These are phyloP conservation scores for Pristionchus japonicus DNA, from an alignment of 2,888 invertebrate species.

Conservation along the genomic window DNA sequence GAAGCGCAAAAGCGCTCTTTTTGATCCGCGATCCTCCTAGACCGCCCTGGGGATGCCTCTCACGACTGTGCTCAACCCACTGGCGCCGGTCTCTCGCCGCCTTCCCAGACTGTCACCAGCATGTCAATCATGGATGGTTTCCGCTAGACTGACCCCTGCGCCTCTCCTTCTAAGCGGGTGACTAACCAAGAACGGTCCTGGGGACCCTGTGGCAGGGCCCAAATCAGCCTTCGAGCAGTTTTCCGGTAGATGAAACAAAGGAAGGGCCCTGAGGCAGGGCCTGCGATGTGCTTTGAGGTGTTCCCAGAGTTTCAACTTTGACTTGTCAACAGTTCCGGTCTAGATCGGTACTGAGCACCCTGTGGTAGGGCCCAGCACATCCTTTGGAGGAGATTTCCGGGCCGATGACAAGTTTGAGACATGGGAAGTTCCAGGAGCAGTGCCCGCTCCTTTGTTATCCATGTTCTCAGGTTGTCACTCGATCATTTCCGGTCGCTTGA, in stretches of 20 bases:
- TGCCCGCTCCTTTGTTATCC: too few relatives aligned
- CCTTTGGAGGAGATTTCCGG: too few relatives aligned
- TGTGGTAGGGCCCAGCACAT: background rate
- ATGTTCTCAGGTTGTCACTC: too few relatives aligned
- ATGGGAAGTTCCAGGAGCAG: too few relatives aligned
- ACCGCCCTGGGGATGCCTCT: background rate
- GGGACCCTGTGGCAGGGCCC: background rate
- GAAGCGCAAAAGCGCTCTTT: background rate
- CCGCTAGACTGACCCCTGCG: background rate
- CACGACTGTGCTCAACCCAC: background rate
- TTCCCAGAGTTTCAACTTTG: background rate
- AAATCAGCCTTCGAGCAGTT: background rate
- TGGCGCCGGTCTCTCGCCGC: background rate
- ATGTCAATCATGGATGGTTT: background rate
- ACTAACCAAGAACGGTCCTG: background rate
- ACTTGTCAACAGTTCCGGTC: background rate
- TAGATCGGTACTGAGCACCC: background rate
- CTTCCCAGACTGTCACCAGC: background rate
- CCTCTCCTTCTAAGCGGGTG: background rate
- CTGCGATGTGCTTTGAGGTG: background rate
- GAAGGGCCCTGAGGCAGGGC: background rate
- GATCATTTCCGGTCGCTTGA: too few relatives aligned
- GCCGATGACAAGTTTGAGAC: too few relatives aligned
- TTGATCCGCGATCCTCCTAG: background rate
- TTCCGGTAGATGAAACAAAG: background rate